phyloP scores from a whole-genome alignment of 30 jellyfish, hydroid and myxozoan species.

The Aurelia coerulea region DNA sequence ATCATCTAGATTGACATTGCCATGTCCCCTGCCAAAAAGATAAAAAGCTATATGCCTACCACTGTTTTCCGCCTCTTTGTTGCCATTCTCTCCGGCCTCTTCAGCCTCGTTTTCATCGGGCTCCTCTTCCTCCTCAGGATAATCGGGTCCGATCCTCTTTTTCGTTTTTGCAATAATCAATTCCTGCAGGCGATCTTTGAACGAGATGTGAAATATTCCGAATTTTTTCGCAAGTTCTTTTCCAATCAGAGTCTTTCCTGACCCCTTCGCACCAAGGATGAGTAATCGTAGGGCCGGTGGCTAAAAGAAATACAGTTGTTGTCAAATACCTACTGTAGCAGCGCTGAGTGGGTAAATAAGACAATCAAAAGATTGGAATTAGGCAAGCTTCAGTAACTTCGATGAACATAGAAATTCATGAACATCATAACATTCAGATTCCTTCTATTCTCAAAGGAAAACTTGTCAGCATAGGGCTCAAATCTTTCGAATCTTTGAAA shows the following conservation, averaged over 20 bases:
- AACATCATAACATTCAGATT: no score
- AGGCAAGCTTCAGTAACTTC: no score
- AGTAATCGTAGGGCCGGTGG: constrained; percentile 90
- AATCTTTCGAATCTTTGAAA: no score
- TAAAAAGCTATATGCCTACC: no score
- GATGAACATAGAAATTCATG: no score
- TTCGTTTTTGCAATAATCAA: constrained; percentile 82
- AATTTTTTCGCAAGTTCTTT: constrained; percentile 87
- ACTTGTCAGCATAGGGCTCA: no score
- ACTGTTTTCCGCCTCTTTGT: background rate
- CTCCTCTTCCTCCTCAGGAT: constrained; percentile 71
- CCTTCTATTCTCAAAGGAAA: no score
- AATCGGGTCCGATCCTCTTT: constrained; percentile 95
- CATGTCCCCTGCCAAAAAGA: no score
- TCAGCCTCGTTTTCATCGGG: constrained; percentile 47
- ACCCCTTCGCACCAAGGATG: constrained; percentile 92
- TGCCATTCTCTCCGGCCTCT: constrained; percentile 1
- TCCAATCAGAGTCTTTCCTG: constrained; percentile 96
- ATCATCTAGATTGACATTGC: no score
- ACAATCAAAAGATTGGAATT: no score
- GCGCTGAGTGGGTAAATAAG: no score
- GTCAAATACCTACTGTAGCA: no score
- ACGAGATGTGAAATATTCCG: constrained; percentile 92
- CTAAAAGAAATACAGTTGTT: constrained; percentile 40
- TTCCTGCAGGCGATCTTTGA: constrained; percentile 94